phyloP scores from a whole-genome alignment of 2,113 vertebrate species.

The Colaptes auratus region DNA sequence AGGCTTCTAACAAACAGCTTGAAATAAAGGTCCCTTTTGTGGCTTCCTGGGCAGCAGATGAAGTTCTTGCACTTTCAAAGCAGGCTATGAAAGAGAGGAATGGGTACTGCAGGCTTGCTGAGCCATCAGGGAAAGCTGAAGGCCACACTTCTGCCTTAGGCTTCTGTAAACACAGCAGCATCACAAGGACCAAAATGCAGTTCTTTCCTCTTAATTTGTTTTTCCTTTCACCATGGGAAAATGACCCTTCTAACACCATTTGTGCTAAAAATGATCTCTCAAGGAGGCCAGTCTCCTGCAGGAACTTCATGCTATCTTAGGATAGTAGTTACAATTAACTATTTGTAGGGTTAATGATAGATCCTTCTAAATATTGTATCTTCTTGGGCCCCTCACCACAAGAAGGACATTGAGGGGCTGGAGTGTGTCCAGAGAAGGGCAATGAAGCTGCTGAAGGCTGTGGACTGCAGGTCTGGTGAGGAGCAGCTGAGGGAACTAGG shows the following conservation, averaged over 20 bases:
- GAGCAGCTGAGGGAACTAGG: no score
- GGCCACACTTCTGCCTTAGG: background rate
- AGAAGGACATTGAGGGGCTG: no score
- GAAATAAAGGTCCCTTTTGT: background rate
- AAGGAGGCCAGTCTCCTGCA: background rate
- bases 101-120: conserved; percentile 9
- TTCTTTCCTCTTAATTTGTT: background rate
- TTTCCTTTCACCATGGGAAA: background rate
- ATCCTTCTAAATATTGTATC: background rate
- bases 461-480: no score
- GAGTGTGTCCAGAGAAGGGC: no score
- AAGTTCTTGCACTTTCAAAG: background rate
- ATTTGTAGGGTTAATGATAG: background rate
- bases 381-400: no score
- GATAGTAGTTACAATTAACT: background rate
- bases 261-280: background rate
- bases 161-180: conserved; percentile 24
- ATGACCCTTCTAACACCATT: background rate
- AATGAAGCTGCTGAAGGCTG: no score
- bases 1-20: background rate
- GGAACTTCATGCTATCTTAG: background rate
- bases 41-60: background rate
- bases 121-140: conserved; percentile 38
- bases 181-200: background rate
- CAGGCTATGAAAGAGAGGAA: conserved; percentile 38